Evolutionary conservation across 2,797 vertebrate genomes (phyloP).

Genomic region (Odontamblyopus lacepedii): DNA sequence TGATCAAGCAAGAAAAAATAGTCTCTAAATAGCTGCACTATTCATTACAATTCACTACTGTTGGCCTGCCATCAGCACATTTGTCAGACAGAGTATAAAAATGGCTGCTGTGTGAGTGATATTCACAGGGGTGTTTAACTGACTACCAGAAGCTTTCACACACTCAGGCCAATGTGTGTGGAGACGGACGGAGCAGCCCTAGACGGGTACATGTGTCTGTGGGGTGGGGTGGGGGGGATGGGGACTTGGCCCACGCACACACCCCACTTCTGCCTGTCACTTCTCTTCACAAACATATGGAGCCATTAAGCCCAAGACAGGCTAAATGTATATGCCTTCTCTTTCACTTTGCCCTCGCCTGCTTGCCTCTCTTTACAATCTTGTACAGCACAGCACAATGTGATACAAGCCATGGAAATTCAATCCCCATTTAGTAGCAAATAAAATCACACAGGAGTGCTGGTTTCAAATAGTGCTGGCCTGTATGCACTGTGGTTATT

Average conservation of each 20-base stretch:
- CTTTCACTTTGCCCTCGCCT: conserved; percentile 63
- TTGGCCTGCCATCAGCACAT: conserved; percentile 54
- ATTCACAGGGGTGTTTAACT: conserved; percentile 50
- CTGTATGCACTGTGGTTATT: conserved; percentile 72
- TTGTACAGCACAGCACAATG: conserved; percentile 82
- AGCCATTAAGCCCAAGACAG: conserved; percentile 80
- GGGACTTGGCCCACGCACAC: conserved; percentile 76
- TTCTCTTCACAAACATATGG: conserved; percentile 83
- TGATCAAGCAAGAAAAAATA: conserved; percentile 43
- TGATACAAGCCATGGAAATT: conserved; percentile 81
- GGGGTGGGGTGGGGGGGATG: conserved; percentile 43
- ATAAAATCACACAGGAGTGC: conserved; percentile 79
- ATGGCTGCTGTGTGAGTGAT: conserved; percentile 59
- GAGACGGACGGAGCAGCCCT: conserved; percentile 62
- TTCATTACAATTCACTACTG: conserved; percentile 49
- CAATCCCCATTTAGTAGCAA: conserved; percentile 80
- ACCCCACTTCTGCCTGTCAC: conserved; percentile 82
- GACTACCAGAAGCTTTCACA: conserved; percentile 59
- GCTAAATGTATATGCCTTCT: conserved; percentile 80
- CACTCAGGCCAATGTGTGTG: conserved; percentile 51
- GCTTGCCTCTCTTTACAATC: conserved; percentile 75
- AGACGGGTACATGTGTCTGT: conserved; percentile 54
- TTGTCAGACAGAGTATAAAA: conserved; percentile 62
- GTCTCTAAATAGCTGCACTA: conserved; percentile 46
- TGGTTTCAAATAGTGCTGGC: conserved; percentile 79